Evolutionary conservation across 2,888 invertebrate genomes (phyloP), one percentile per base, ranked within the genome.

Genomic region (Drosophila pegasa): DNA sequence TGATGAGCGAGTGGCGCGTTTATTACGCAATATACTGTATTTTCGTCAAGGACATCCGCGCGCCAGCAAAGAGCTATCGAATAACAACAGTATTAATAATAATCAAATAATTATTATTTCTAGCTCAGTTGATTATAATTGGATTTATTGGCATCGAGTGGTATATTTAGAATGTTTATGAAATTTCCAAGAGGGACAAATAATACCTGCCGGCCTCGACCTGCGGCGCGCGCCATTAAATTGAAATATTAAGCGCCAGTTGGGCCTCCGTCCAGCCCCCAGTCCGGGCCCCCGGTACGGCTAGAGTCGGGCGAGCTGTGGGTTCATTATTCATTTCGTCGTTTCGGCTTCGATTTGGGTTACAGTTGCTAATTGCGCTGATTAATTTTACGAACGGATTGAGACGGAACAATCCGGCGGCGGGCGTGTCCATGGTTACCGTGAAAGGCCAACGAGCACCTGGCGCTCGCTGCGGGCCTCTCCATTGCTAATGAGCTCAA

Each of bases 371-470:
- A 82, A 83, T 85, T 82, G 82, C 55, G 56, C 78, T 82, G 78
- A 85, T 85, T 83, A 78, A 80, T 82, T 74, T 80, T 67, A 47
- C 43, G 75, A 78, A 57, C 52, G 75, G 77, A 72, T 79, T 75
- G 54, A 37, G 64, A 63, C 63, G 59, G 50, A 38, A 52, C 10
- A 3, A 16, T 29, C 6, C 3, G 10, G n/a, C 12, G 37, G 22
- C 0, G 31, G 31, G 20, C 16, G 22, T 43, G 12, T 22, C 9
- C 41, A 33, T 55, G 55, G 43, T 3, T 33, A 25, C 52, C 38
- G 9, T 9, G 18, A 12, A 14, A 8, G 35, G 50, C 20, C 22
- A 33, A 7, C 20, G 20, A 22, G 8, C 38, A 27, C 27, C 61
- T 48, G 63, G 63, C 50, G 41, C 27, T 25, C 16, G 8, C n/a